Conservation (phyloP, 2,113 vertebrate species). For the Theropithecus gelada region DNA sequence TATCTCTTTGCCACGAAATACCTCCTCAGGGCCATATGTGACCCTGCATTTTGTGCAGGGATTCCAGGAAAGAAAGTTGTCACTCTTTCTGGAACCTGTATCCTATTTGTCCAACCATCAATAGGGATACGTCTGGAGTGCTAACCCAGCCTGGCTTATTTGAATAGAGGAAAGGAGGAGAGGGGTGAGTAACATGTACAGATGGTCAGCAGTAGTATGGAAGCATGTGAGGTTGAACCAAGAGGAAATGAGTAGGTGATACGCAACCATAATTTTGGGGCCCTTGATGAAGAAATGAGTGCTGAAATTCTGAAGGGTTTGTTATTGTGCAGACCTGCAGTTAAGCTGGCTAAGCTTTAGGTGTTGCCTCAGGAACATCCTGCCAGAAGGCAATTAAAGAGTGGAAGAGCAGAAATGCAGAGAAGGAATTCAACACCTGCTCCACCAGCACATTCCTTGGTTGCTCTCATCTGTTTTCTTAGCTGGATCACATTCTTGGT, state of each 20-base stretch:
- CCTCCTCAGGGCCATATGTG: background rate
- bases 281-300: constrained; percentile 14
- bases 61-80: constrained; percentile 16
- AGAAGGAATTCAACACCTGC: background rate
- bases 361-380: background rate
- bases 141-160: background rate
- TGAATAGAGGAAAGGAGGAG: background rate
- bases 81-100: background rate
- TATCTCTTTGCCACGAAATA: background rate
- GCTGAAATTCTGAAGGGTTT: background rate
- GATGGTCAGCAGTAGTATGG: background rate
- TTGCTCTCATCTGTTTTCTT: background rate
- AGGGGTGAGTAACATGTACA: background rate
- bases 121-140: background rate
- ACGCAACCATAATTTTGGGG: background rate
- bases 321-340: background rate
- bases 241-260: background rate
- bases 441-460: background rate
- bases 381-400: background rate
- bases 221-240: background rate
- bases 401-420: background rate
- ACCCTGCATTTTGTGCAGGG: background rate
- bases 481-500: background rate
- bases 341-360: background rate
- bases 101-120: background rate